Conservation (phyloP, 2,888 invertebrate species). For the Molanna angustata region DNA sequence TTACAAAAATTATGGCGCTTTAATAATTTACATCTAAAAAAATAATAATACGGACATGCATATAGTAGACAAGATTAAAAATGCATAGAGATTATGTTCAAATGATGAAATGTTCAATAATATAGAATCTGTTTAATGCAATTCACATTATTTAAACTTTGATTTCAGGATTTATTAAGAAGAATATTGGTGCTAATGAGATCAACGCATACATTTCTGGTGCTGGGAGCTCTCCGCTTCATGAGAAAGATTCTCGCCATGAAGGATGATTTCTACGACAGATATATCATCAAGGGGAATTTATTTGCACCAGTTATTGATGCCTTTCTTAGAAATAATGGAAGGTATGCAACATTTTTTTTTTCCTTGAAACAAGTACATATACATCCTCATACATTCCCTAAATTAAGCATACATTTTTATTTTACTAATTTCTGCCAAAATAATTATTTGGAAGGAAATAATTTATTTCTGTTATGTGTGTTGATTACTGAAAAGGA, state of each 20-base stretch:
- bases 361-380: no score
- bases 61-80: no score
- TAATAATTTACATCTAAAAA: no score
- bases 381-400: no score
- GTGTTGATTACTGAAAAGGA: background rate
- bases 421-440: background rate
- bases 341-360: slow-evolving; percentile 54
- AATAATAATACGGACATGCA: no score
- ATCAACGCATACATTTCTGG: slow-evolving; percentile 95
- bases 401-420: no score
- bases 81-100: no score
- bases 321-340: slow-evolving; percentile 94
- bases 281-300: slow-evolving; percentile 92
- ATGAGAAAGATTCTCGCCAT: slow-evolving; percentile 95
- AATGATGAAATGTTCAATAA: no score
- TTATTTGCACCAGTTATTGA: slow-evolving; percentile 95
- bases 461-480: background rate
- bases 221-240: slow-evolving; percentile 93
- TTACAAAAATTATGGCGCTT: no score
- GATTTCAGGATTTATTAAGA: slow-evolving; percentile 78
- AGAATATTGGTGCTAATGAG: slow-evolving; percentile 95
- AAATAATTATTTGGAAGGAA: no score
- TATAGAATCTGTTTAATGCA: no score
- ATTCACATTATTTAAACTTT: no score
- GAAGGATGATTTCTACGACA: slow-evolving; percentile 98